Conservation (phyloP, 2,113 vertebrate species). For the Erinaceus europaeus region DNA sequence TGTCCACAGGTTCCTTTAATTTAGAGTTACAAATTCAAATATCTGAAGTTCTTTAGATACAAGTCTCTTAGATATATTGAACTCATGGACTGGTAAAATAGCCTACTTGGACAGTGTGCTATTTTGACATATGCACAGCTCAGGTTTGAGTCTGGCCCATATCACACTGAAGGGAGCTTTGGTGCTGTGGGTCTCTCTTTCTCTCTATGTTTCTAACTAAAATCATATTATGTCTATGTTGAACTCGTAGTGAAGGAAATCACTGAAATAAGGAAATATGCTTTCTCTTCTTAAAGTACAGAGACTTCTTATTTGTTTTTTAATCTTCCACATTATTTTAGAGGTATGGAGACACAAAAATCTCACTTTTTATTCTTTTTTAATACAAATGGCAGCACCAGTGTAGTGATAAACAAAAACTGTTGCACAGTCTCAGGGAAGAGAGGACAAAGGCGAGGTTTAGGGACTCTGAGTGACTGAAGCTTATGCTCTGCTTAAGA, state of each 20-base stretch:
- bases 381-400: not conserved
- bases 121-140: too few relatives aligned
- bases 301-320: not conserved
- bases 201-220: not conserved
- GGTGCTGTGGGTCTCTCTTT: not conserved
- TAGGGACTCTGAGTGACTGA: not conserved
- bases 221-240: not conserved
- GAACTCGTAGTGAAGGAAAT: not conserved
- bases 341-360: not conserved
- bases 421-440: not conserved
- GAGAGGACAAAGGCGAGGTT: not conserved
- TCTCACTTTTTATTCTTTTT: constrained; percentile 3
- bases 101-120: too few relatives aligned
- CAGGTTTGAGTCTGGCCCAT: too few relatives aligned
- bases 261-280: not conserved
- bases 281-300: not conserved
- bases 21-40: not conserved
- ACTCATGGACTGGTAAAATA: too few relatives aligned
- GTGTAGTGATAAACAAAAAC: not conserved
- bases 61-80: too few relatives aligned
- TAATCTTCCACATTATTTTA: not conserved
- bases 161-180: too few relatives aligned
- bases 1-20: not conserved
- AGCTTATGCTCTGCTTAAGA: not conserved
- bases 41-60: not conserved